Base-by-base conservation (phyloP, 2,888 invertebrate genomes). In the Ellobium chinense region DNA sequence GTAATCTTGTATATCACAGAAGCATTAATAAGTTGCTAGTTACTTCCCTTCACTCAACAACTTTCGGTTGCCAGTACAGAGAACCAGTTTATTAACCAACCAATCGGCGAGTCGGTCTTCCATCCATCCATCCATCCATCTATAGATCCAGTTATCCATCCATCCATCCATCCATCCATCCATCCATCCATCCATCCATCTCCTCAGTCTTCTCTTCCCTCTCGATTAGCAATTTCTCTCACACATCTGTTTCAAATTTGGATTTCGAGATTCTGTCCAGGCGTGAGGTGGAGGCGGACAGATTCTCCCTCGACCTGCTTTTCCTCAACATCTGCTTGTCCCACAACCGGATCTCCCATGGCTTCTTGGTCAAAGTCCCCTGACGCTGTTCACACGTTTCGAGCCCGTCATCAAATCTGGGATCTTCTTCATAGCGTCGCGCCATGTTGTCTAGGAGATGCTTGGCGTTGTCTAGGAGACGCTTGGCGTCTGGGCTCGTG, bases 311-410 rank as follows among this genome's bases (percentile, higher is more conserved):
- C 3, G 69, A 77, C 31, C 78, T 37, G 14, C 66, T 62, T 46
- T 70, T 70, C 34, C 70, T 18, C 12, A 29, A 29, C 62, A 36
- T 24, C 31, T 78, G 37, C 27, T n/a, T 62, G 21, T 70, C 62
- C 29, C 58, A 54, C 1, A 78, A 62, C 24, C 78, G 60, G 39
- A 70, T 54, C 34, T 78, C 78, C 78, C 78, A 78, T 1, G 78
- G 58, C 36, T 78, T 78, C 27, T 62, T 78, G 14, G 62, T 34
- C 27, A 68, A 12, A 1, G 63, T 76, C 18, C 63, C 54, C 18
- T 66, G 31, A 1, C 56, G 54, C 56, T 31, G 39, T 0, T 21
- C 65, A 14, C 27, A 34, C 18, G 65, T n/a, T 31, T 75, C 65
- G n/a, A 24, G 29, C n/a, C 1, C 27, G 29, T 63, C 14, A 27